These are phyloP conservation scores for Acrobasis suavella DNA, from an alignment of 2,888 invertebrate species.

Conservation along the genomic window DNA sequence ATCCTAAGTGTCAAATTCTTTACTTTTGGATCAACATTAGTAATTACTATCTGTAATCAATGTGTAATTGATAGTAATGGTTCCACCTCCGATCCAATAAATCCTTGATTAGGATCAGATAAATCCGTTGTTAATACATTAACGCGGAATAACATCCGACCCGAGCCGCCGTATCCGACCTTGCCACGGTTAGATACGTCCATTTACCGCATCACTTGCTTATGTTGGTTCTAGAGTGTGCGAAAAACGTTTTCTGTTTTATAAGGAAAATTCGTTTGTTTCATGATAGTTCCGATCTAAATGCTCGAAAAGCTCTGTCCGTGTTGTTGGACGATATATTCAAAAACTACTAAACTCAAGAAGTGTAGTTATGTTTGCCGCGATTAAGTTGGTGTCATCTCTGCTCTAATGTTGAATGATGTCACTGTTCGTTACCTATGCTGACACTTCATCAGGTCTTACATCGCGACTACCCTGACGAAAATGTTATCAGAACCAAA, in stretches of 20 bases:
- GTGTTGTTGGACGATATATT: too few species aligned
- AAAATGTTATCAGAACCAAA: background rate
- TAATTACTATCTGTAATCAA: too few species aligned
- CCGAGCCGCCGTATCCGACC: background rate
- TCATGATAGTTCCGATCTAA: background rate
- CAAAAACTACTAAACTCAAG: too few species aligned
- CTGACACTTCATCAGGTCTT: background rate
- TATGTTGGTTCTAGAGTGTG: background rate
- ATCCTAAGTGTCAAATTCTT: too few species aligned
- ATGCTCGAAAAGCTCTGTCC: too few species aligned
- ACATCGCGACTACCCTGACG: background rate
- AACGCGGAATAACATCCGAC: constrained; percentile 1
- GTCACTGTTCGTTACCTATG: too few species aligned
- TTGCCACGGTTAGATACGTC: background rate
- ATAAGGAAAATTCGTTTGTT: background rate
- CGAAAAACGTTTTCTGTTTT: too few species aligned
- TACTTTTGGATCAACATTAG: too few species aligned
- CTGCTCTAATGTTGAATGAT: too few species aligned
- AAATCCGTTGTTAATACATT: background rate
- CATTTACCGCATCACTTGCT: background rate
- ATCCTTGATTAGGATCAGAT: background rate
- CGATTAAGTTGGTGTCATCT: too few species aligned
- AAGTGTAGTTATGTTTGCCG: too few species aligned
- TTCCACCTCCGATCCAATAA: background rate
- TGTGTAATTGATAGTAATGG: too few species aligned